phyloP scores from a whole-genome alignment of 2,113 vertebrate species.

The Dendrocopos noguchii region DNA sequence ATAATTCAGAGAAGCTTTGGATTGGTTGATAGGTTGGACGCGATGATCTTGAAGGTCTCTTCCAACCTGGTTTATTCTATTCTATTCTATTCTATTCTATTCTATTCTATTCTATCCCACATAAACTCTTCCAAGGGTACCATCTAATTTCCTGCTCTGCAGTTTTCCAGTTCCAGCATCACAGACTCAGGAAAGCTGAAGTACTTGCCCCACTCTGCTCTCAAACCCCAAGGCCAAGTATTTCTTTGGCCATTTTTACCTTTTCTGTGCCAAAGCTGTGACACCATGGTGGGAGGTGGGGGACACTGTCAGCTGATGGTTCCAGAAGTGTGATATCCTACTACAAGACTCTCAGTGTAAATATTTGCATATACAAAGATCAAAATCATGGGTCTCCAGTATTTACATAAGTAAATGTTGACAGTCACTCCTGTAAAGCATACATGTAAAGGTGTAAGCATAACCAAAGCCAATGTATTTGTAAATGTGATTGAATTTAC shows the following conservation, averaged over 20 bases:
- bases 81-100: too few species aligned
- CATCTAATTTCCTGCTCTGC: not conserved
- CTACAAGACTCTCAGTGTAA: constrained; percentile 36
- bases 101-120: too few species aligned
- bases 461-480: constrained; percentile 57
- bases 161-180: not conserved
- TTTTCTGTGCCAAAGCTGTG: not conserved
- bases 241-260: not conserved
- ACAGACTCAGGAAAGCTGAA: not conserved
- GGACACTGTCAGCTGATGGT: not conserved
- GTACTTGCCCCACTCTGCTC: not conserved
- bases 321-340: constrained; percentile 51
- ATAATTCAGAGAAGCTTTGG: not conserved
- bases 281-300: not conserved
- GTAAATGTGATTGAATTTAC: constrained; percentile 52
- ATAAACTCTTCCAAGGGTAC: not conserved
- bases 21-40: too few species aligned
- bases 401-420: constrained; percentile 69
- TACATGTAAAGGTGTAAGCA: constrained; percentile 56
- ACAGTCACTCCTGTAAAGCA: constrained; percentile 45
- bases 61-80: too few species aligned
- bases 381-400: constrained; percentile 35
- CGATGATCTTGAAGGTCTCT: too few species aligned
- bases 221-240: not conserved
- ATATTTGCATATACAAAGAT: constrained; percentile 65